Evolutionary conservation across 2,888 invertebrate genomes (phyloP), one percentile per base, ranked within the genome.

Genomic region (Vesta saturnalis): DNA sequence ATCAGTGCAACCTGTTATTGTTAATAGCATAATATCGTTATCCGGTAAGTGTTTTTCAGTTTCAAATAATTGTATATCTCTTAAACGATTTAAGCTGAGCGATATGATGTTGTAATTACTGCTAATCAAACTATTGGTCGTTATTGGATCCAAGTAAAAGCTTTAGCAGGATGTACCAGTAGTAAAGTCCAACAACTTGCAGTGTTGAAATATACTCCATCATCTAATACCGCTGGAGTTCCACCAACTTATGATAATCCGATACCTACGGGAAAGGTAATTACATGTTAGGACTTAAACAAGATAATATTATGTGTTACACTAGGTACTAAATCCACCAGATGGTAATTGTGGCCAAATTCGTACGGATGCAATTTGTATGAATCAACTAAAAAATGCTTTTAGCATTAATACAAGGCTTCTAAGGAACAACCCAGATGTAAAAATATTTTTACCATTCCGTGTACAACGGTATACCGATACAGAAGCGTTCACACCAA

Each of bases 71-170:
- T 18, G 3, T 14, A 54, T 12, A n/a, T n/a, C n/a, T n/a, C n/a
- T 12, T 16, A 39, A 2, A 10, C 2, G 10, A 18, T 54, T n/a
- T n/a, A n/a, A 94, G 94, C 94, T 76, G 96, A 96, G 87, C 90
- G 96, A 80, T 96, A 95, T 87, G 96, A 96, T 85, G 95, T 95
- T 80, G 91, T 96, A 52, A 91, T 96, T 79, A 91, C 90, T 79
- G 95, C 96, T 23, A 91, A 94, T 83, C 93, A 94, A 81, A 85
- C 88, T 39, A 88, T 90, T 65, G 93, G 91, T 67, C 95, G 95
- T 12, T 96, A 95, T 84, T 96, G 96, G 96, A 94, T 96, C 74
- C 94, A 95, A 84, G 88, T 94, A 57, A 89, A 94, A 80, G 95
- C 95, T 77, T 88, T 96, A 58, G 95, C 95, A 76, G 96, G 96